phyloP scores from a whole-genome alignment of 2,113 vertebrate species.

The Picathartes gymnocephalus region DNA sequence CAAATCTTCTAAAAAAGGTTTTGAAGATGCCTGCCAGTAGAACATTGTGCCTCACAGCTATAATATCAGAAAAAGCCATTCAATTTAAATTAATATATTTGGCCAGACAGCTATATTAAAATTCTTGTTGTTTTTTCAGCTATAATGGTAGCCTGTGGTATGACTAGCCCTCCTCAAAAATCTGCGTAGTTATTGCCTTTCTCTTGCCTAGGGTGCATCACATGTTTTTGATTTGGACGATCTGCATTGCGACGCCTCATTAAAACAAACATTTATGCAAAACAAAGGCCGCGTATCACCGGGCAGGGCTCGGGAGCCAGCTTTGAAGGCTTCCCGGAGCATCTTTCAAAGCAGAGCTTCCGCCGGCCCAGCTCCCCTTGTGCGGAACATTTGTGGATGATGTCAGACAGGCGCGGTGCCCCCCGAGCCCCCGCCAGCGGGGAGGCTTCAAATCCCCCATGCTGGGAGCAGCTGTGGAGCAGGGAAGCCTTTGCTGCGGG shows the following conservation, averaged over 20 bases:
- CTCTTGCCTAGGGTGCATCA: conserved; percentile 75
- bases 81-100: conserved; percentile 82
- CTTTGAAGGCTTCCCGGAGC: conserved; percentile 46
- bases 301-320: neutral
- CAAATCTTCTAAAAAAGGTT: conserved; percentile 69
- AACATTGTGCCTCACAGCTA: conserved; percentile 76
- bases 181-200: conserved; percentile 75
- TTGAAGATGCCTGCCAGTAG: conserved; percentile 73
- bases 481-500: neutral
- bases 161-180: conserved; percentile 75
- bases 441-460: neutral
- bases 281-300: conserved; percentile 36
- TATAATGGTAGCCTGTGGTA: conserved; percentile 79
- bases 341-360: conserved; percentile 5
- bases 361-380: neutral
- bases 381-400: neutral
- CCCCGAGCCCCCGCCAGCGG: neutral
- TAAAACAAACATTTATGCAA: conserved; percentile 73
- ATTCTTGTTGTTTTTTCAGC: conserved; percentile 78
- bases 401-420: neutral
- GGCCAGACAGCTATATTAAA: conserved; percentile 84
- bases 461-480: neutral
- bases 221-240: conserved; percentile 75
- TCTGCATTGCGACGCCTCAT: conserved; percentile 65
- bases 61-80: conserved; percentile 76